A percentile compares a stretch with the other conserved stretches of the same genome.
Conservation (phyloP, 2,113 vertebrate genomes). For the Sylvilagus bachmani region DNA sequence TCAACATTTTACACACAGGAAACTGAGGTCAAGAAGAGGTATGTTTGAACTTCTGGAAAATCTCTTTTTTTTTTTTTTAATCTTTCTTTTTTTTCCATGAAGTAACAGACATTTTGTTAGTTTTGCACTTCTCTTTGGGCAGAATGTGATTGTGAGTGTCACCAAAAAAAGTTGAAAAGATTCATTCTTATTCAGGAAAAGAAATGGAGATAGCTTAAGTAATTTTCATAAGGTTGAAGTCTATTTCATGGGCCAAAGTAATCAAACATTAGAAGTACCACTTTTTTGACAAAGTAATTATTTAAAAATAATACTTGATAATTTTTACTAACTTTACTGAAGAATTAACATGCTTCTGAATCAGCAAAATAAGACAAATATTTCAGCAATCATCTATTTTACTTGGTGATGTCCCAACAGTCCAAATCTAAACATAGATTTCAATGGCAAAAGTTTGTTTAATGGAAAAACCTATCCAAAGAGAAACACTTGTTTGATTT, state of each 20-base stretch:
- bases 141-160: conserved; percentile 10
- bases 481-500: conserved; percentile 78
- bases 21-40: conserved; percentile 43
- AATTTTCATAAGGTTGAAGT: conserved; percentile 57
- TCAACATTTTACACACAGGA: conserved; percentile 58
- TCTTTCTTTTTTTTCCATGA: background rate
- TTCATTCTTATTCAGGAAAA: conserved; percentile 57
- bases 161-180: background rate
- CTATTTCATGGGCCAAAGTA: conserved; percentile 48
- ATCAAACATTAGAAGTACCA: conserved; percentile 68
- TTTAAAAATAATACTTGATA: conserved; percentile 70
- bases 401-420: conserved; percentile 63
- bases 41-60: background rate
- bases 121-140: conserved; percentile 19
- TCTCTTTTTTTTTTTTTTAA: background rate
- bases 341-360: conserved; percentile 72
- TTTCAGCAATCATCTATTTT: conserved; percentile 75
- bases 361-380: conserved; percentile 72
- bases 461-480: conserved; percentile 75
- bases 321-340: conserved; percentile 69
- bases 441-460: conserved; percentile 73
- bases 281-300: conserved; percentile 67
- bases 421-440: conserved; percentile 76
- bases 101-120: background rate
- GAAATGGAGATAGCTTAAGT: conserved; percentile 56